Conservation (phyloP, 2,888 invertebrate genomes). For the Oligia strigilis region DNA sequence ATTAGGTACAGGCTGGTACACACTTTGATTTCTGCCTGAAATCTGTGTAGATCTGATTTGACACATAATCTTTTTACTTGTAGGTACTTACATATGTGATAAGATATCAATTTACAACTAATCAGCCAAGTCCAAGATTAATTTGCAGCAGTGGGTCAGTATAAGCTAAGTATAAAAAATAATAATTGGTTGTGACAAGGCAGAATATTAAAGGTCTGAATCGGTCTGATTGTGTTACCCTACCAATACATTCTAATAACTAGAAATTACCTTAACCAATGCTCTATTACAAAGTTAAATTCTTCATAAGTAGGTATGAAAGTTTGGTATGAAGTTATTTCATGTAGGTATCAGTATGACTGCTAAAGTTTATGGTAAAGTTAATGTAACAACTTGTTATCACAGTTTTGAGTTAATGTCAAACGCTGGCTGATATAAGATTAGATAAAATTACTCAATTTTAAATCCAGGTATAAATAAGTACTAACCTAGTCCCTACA, state of each 20-base stretch:
- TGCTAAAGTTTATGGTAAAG: background rate
- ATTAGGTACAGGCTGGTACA: background rate
- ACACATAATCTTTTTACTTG: slow-evolving; percentile 10
- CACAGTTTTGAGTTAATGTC: slow-evolving; percentile 19
- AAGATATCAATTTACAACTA: background rate
- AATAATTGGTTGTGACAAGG: background rate
- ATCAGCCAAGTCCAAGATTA: background rate
- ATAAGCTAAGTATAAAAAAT: too few species aligned
- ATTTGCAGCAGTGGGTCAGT: background rate
- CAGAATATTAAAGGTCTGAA: background rate
- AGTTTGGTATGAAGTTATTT: background rate
- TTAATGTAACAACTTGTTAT: slow-evolving; percentile 21
- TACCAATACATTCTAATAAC: background rate
- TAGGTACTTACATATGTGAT: slow-evolving; percentile 5
- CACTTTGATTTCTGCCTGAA: slow-evolving; percentile 19
- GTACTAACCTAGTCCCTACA: background rate
- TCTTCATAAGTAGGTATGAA: background rate
- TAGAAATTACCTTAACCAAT: background rate
- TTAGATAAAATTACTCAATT: slow-evolving; percentile 41
- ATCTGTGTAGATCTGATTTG: background rate
- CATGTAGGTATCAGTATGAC: slow-evolving; percentile 17
- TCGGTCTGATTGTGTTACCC: background rate
- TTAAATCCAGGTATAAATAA: background rate
- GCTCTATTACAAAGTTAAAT: background rate
- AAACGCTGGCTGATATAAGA: slow-evolving; percentile 21